Base-by-base conservation (phyloP, 2,113 vertebrate genomes). In the Pygoscelis antarcticus region DNA sequence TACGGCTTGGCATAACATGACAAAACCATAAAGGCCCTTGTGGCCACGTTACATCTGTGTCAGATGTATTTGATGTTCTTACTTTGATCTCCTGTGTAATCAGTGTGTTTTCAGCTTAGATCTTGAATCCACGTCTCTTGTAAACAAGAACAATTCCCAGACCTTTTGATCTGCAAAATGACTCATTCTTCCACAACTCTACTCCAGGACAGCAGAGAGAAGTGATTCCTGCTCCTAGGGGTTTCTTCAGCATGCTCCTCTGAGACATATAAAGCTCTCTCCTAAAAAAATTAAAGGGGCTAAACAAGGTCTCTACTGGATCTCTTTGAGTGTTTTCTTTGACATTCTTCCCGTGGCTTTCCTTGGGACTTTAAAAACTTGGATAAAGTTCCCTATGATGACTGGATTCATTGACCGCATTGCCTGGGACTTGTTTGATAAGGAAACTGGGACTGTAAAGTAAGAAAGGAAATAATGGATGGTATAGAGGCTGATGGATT, bases 151-250 rank as follows among this genome's bases (percentile, higher is more conserved):
- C 88, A 86, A 83, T 97, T 94, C 92, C 83, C 89, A 96, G 93
- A 94, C 88, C 89, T 97, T 98, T 98, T 98, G 96, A 97, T 97
- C 96, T 97, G 34, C 65, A 95, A 94, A 96, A 96, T 97, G 90
- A 98, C 84, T 97, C 88, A 96, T 94, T 97, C 78, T 92, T 95
- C 86, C 87, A 96, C 64, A 90, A 52, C 52, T 95, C 88, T 61
- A 55, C 58, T 94, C 30, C 57, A 87, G 75, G 44, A 83, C 57
- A 77, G 81, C 69, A 60, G 64, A 83, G 27, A 71, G 44, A 68
- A 96, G 36, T 40, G 82, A 89, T 76, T 97, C 38, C 23, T 78
- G 10, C 93, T 95, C 70, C 30, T 78, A 62, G 62, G 18, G 29
- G 10, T 80, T 97, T 89, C 76, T 91, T 76, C 91, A 66, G 34